Conservation (phyloP, 2,888 invertebrate genomes). For the Helobdella robusta region DNA sequence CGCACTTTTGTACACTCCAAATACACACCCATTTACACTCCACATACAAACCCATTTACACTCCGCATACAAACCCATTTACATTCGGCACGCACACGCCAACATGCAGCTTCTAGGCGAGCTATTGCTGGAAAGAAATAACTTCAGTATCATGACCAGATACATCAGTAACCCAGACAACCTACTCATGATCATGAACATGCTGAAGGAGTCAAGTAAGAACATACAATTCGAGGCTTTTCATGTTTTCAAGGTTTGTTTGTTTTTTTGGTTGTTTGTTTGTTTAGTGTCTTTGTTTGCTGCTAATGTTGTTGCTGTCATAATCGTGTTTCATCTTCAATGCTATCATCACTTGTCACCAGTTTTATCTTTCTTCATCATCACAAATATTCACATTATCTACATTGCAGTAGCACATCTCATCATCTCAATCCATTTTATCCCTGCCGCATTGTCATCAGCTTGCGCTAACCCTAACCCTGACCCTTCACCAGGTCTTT, state of each 20-base stretch:
- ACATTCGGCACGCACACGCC: too few species aligned
- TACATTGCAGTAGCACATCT: background rate
- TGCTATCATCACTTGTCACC: background rate
- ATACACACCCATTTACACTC: background rate
- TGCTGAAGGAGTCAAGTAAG: constrained; percentile 95
- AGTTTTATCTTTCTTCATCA: background rate
- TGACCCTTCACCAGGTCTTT: constrained; percentile 67
- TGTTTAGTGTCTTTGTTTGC: too few species aligned
- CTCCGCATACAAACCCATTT: too few species aligned
- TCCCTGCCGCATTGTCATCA: background rate
- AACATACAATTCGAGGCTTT: constrained; percentile 99
- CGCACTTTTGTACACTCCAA: background rate
- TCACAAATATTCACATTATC: background rate
- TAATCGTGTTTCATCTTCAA: background rate
- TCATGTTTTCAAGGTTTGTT: constrained; percentile 91
- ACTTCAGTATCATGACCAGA: constrained; percentile 78
- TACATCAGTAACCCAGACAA: constrained; percentile 99
- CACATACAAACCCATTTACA: background rate
- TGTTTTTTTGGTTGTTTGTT: too few species aligned
- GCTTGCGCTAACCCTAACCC: background rate
- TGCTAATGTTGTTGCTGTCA: too few species aligned
- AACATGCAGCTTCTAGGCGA: constrained; percentile 73
- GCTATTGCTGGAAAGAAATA: constrained; percentile 90
- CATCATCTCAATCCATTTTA: background rate
- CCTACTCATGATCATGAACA: constrained; percentile 94